phyloP scores from a whole-genome alignment of 2,797 vertebrate species.

The Scomberomorus guttatus region DNA sequence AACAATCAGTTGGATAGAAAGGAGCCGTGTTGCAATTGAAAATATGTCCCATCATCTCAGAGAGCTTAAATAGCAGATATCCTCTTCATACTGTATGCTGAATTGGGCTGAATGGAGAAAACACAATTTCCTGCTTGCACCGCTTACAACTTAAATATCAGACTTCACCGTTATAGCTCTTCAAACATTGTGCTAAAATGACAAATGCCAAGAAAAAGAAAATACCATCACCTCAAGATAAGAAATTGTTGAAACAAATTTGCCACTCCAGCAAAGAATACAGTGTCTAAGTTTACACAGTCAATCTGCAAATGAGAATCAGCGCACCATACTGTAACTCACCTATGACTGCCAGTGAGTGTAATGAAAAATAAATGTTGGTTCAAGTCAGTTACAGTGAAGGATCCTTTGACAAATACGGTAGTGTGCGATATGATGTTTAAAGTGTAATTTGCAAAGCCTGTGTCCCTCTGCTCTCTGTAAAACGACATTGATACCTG shows the following conservation, averaged over 20 bases:
- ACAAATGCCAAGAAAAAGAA: slow-evolving; percentile 36
- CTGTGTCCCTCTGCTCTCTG: background rate
- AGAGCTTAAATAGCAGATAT: slow-evolving; percentile 70
- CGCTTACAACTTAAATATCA: slow-evolving; percentile 48
- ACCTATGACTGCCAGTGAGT: slow-evolving; percentile 52
- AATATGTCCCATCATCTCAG: slow-evolving; percentile 71
- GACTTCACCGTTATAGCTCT: slow-evolving; percentile 27
- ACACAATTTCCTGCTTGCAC: slow-evolving; percentile 32
- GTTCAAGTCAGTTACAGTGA: slow-evolving; percentile 61
- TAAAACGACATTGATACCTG: slow-evolving; percentile 30
- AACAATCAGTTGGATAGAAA: slow-evolving; percentile 77
- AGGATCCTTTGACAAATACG: slow-evolving; percentile 53
- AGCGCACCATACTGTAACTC: slow-evolving; percentile 43
- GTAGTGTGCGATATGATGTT: slow-evolving; percentile 36
- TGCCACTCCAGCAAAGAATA: slow-evolving; percentile 57
- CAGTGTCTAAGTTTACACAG: slow-evolving; percentile 66
- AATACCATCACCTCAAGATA: slow-evolving; percentile 50
- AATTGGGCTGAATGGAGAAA: slow-evolving; percentile 50
- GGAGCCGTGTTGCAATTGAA: slow-evolving; percentile 73
- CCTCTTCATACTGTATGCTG: slow-evolving; percentile 44
- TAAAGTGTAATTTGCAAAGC: slow-evolving; percentile 41
- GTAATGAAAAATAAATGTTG: slow-evolving; percentile 81
- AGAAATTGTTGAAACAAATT: slow-evolving; percentile 67
- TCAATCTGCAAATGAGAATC: slow-evolving; percentile 69
- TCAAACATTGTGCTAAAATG: slow-evolving; percentile 42